Percentiles rank a stretch among this genome's conserved stretches.
Conservation (phyloP, 2,113 vertebrate genomes). For the Phrynosoma platyrhinos region DNA sequence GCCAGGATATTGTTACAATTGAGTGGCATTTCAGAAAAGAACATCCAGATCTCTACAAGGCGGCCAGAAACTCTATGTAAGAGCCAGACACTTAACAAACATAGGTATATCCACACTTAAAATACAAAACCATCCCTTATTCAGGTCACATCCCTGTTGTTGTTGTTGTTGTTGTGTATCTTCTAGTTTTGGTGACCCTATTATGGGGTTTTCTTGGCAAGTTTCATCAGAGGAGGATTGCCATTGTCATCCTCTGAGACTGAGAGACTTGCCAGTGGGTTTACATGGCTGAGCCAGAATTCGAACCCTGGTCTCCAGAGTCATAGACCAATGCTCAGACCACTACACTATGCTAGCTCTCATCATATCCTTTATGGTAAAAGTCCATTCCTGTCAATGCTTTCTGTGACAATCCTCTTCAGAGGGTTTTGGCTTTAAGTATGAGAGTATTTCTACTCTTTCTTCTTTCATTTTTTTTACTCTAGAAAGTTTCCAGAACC, state of each 20-base stretch:
- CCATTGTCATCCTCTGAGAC: too few species aligned
- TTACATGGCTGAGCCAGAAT: too few species aligned
- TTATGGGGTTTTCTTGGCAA: too few species aligned
- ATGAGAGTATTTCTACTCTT: not conserved
- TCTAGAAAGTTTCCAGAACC: not conserved
- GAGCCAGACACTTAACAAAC: not conserved
- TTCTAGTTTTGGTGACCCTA: too few species aligned
- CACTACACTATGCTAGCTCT: not conserved
- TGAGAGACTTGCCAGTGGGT: too few species aligned
- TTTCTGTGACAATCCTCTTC: not conserved
- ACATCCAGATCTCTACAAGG: constrained; percentile 78
- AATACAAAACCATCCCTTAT: not conserved
- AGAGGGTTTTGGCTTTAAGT: not conserved
- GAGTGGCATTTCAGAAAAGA: constrained; percentile 57
- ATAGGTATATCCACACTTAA: not conserved
- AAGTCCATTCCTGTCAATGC: not conserved
- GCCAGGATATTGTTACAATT: constrained; percentile 59
- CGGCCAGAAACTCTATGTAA: constrained; percentile 76
- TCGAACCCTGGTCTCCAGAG: too few species aligned
- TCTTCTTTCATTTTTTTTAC: not conserved
- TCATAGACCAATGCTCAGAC: too few species aligned
- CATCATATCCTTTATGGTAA: not conserved
- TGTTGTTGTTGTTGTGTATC: not conserved
- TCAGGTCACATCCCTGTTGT: too few species aligned
- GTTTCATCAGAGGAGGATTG: too few species aligned